Conservation (phyloP, 2,113 vertebrate genomes). For the Siniperca chuatsi region DNA sequence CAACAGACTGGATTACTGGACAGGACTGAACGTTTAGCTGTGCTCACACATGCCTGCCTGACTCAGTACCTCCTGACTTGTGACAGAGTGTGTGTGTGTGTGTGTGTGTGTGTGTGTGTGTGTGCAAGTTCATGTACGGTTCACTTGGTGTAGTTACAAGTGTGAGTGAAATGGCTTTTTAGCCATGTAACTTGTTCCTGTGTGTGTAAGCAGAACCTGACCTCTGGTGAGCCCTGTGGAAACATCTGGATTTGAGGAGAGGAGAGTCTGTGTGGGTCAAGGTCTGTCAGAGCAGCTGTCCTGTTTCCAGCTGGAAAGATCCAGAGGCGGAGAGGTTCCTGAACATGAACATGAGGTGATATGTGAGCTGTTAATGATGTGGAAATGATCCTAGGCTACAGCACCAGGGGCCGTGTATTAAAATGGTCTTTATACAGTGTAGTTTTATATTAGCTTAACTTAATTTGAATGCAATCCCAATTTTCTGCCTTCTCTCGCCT, state of each 20-base stretch:
- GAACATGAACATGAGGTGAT: constrained; percentile 1
- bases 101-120: background rate
- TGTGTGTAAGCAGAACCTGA: constrained; percentile 32
- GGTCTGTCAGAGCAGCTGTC: constrained; percentile 49
- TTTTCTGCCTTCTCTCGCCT: no score
- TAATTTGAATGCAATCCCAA: background rate
- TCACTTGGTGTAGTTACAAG: background rate
- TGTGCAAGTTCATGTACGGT: background rate
- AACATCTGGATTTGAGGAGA: constrained; percentile 69
- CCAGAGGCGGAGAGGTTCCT: constrained; percentile 5
- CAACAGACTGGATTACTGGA: constrained; percentile 63
- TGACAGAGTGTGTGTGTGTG: constrained; percentile 20
- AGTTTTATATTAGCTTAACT: background rate
- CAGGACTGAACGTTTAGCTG: constrained; percentile 31
- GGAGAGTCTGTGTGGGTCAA: constrained; percentile 31
- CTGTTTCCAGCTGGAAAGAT: constrained; percentile 31
- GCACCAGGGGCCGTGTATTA: background rate
- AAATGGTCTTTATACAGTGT: background rate
- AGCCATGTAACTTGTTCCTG: background rate
- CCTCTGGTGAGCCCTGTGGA: constrained; percentile 56
- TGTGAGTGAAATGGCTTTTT: constrained; percentile 22
- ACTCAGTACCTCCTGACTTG: constrained; percentile 68
- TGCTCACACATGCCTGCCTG: constrained; percentile 56
- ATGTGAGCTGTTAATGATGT: background rate
- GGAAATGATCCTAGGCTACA: background rate